Evolutionary conservation across 2,888 invertebrate species (phyloP).

Genomic region (Exocentrus adspersus): DNA sequence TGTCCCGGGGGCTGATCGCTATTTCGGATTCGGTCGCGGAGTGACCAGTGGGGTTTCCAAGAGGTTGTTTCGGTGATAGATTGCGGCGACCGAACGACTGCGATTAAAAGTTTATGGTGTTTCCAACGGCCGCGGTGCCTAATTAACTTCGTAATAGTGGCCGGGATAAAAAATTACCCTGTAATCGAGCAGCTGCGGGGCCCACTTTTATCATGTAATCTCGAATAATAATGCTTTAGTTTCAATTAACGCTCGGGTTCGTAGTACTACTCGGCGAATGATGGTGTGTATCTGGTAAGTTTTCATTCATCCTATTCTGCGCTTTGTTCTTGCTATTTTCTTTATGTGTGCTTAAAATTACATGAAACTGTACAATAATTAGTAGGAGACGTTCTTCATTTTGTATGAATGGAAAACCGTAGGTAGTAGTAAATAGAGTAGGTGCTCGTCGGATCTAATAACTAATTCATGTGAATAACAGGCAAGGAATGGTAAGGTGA

Average conservation of each 20-base stretch:
- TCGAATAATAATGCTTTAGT: conserved; percentile 7
- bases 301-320: not conserved
- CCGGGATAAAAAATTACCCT: conserved; percentile 1
- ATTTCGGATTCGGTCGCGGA: not conserved
- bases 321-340: conserved; percentile 1
- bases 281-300: conserved; percentile 12
- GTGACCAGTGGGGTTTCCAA: conserved; percentile 5
- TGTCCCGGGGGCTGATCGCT: not conserved
- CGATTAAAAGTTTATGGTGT: conserved; percentile 11
- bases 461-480: no score
- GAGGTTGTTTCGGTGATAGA: conserved; percentile 9
- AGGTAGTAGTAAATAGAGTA: conserved; percentile 7
- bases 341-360: no score
- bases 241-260: not conserved
- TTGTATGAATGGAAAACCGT: conserved; percentile 16
- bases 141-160: conserved; percentile 10
- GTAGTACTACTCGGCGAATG: not conserved
- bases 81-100: not conserved
- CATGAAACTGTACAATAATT: not conserved
- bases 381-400: not conserved
- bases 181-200: conserved; percentile 8
- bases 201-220: conserved; percentile 10
- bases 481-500: no score
- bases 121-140: conserved; percentile 3
- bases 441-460: no score